Conservation (phyloP, 2,797 vertebrate species). For the Eleutherodactylus coqui region DNA sequence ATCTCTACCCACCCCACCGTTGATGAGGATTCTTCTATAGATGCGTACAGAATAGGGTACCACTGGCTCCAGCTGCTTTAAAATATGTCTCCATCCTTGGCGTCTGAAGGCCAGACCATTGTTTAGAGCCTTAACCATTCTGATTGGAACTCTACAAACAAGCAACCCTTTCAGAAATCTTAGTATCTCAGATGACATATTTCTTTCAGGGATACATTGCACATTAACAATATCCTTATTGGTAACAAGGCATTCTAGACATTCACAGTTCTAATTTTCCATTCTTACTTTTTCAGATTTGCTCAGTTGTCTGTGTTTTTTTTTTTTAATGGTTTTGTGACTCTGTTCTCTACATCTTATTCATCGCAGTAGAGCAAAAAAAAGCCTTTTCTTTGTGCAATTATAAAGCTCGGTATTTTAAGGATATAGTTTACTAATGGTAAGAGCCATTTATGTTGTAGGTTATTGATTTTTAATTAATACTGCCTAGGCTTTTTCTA, state of each 20-base stretch:
- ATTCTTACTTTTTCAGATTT: slow-evolving; percentile 69
- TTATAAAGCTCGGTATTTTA: slow-evolving; percentile 73
- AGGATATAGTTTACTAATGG: slow-evolving; percentile 73
- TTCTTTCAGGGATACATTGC: slow-evolving; percentile 67
- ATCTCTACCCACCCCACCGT: background rate
- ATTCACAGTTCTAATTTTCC: slow-evolving; percentile 73
- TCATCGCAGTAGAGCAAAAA: slow-evolving; percentile 72
- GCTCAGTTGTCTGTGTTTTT: slow-evolving; percentile 58
- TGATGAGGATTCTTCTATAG: background rate
- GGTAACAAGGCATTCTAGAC: slow-evolving; percentile 72
- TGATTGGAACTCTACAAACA: background rate
- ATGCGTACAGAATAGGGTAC: background rate
- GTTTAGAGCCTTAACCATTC: background rate
- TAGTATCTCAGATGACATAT: slow-evolving; percentile 60
- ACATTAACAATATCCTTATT: slow-evolving; percentile 70
- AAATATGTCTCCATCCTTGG: background rate
- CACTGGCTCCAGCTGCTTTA: background rate
- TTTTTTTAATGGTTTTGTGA: slow-evolving; percentile 69
- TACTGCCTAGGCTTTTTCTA: slow-evolving; percentile 75
- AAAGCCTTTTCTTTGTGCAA: slow-evolving; percentile 68
- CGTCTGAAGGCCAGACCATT: background rate
- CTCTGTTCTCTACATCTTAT: slow-evolving; percentile 75
- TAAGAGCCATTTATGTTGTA: slow-evolving; percentile 78
- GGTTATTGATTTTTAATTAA: slow-evolving; percentile 84
- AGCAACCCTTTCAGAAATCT: slow-evolving; percentile 57